Base-by-base conservation (phyloP, 2,797 vertebrate genomes). In the Danio choprae region DNA sequence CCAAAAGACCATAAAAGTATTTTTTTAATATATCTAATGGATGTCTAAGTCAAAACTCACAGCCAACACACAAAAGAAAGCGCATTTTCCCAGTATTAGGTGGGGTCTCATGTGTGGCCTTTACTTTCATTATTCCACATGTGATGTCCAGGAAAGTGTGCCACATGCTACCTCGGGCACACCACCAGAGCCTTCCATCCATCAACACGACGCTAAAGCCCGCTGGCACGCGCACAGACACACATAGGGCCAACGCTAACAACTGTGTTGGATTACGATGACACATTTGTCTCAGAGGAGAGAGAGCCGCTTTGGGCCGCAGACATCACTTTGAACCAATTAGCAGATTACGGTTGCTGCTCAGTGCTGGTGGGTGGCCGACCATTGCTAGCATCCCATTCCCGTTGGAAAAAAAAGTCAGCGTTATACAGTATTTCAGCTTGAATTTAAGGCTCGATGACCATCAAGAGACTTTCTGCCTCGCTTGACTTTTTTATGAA, bases 261-360 rank as follows among this genome's bases (percentile, higher is more conserved):
- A 86, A 82, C 77, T 60, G 72, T 38, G 60, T 76, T 81, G 83
- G 85, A 86, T 84, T 81, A 83, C 40, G 64, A 77, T 84, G 85
- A 83, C 78, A 59, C 73, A 38, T 82, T 74, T 68, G 77, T 82
- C 67, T 84, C 70, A 41, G 67, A 75, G 46, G 65, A 68, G 84
- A 68, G 84, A 48, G 68, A 75, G 62, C 43, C 53, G 53, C 76
- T 56, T 60, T 29, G 77, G 76, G 81, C 79, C 74, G 43, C 44
- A 79, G 79, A 51, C 74, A 40, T 74, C 62, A 53, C 73, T 79
- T 51, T 60, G 62, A 71, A 77, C 58, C 79, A 80, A 83, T 84
- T 60, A 83, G 67, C 62, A 83, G 71, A 83, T 74, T 84, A 62
- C 48, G 64, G 79, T 64, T 68, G 50, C 56, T 72, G 68, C 72